These are phyloP conservation scores for Okapia johnstoni DNA, from an alignment of 2,113 vertebrate genomes.

Conservation along the genomic window DNA sequence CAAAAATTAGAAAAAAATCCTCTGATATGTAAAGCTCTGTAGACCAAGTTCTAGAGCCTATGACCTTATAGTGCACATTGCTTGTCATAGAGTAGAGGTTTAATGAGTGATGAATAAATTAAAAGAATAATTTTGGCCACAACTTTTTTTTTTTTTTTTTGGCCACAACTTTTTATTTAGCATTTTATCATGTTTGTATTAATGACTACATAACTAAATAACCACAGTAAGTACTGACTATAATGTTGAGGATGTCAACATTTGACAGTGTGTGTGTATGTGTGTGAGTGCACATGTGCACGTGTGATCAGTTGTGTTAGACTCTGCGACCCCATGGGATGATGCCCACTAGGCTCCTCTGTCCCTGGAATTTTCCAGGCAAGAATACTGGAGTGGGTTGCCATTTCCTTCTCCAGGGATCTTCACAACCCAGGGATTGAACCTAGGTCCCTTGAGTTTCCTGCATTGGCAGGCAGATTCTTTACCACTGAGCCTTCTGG, in stretches of 20 bases:
- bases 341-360: neutral
- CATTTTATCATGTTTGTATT: neutral
- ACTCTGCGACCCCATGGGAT: neutral
- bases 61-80: neutral
- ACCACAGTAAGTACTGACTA: neutral
- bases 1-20: neutral
- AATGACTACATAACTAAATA: neutral
- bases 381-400: neutral
- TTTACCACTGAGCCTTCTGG: neutral
- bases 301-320: neutral
- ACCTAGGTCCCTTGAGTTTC: neutral
- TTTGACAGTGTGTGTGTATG: neutral
- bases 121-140: neutral
- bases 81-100: neutral
- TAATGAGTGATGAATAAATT: neutral
- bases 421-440: neutral
- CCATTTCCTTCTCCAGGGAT: neutral
- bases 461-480: neutral
- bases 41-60: neutral
- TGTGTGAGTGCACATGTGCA: neutral
- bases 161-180: neutral
- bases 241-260: neutral
- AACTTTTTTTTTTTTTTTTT: slow-evolving; percentile 22
- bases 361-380: neutral
- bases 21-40: neutral